Conservation (phyloP, 2,888 invertebrate genomes). For the Rotaria sp. region DNA sequence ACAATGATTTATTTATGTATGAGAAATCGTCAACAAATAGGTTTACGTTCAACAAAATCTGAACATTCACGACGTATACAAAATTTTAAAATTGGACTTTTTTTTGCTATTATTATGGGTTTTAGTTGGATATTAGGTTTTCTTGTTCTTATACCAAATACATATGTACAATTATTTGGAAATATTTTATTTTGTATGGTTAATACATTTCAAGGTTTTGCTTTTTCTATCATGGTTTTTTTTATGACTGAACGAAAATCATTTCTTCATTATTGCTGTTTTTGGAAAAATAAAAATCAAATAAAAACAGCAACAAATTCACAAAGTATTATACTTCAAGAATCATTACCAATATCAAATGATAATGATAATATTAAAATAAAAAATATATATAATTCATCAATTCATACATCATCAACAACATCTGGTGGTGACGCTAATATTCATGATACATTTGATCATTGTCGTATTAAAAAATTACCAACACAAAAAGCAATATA, state of each 20-base stretch:
- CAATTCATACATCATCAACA: neutral
- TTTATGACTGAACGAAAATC: constrained; percentile 11
- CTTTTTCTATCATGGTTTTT: neutral
- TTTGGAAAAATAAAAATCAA: neutral
- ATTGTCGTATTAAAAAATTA: neutral
- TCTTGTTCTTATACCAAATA: neutral
- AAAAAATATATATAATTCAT: neutral
- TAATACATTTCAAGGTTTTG: constrained; percentile 19
- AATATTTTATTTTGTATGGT: constrained; percentile 14
- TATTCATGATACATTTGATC: neutral
- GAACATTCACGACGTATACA: neutral
- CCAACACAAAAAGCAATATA: neutral
- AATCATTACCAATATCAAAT: neutral
- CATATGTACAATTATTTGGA: neutral
- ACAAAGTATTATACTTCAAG: neutral
- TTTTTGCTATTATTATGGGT: constrained; percentile 23
- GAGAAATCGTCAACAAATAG: neutral
- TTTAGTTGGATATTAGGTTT: constrained; percentile 7
- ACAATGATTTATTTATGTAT: neutral
- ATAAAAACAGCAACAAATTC: neutral
- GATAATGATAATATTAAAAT: neutral
- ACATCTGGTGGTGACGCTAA: neutral
- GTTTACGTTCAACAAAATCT: constrained; percentile 17
- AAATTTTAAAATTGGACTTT: constrained; percentile 8
- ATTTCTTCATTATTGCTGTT: neutral